These are phyloP conservation scores for Lagorchestes hirsutus DNA, from an alignment of 2,797 vertebrate genomes.

Conservation along the genomic window DNA sequence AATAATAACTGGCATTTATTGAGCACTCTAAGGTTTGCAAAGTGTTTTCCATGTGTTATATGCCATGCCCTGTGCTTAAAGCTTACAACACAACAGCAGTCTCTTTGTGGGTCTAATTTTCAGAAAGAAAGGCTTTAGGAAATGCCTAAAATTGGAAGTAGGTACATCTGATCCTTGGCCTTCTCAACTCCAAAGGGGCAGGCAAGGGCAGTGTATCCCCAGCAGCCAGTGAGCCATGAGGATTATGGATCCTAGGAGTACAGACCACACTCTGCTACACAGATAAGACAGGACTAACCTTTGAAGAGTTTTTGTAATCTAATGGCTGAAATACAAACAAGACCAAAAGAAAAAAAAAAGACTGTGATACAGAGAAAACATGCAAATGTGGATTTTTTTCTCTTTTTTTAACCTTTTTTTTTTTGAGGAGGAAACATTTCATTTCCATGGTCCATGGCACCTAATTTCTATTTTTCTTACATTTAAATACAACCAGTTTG, in stretches of 20 bases:
- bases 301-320: conserved; percentile 15
- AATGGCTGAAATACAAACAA: neutral
- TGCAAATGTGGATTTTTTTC: neutral
- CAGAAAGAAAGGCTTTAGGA: neutral
- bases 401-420: conserved; percentile 2
- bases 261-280: neutral
- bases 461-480: neutral
- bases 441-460: neutral
- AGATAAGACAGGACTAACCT: neutral
- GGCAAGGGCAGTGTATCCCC: neutral
- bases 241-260: too few relatives aligned
- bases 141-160: neutral
- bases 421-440: conserved; percentile 10
- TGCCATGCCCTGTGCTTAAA: neutral
- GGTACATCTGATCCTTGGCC: neutral
- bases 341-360: neutral
- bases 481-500: conserved; percentile 13
- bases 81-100: neutral
- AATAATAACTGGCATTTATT: neutral
- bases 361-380: conserved; percentile 5
- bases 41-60: neutral
- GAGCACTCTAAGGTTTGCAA: neutral
- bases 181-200: neutral
- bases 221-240: neutral
- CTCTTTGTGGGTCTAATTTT: neutral